These are phyloP conservation scores for Sminthurides bifidus DNA, from an alignment of 1,140 invertebrate genomes.

Conservation along the genomic window DNA sequence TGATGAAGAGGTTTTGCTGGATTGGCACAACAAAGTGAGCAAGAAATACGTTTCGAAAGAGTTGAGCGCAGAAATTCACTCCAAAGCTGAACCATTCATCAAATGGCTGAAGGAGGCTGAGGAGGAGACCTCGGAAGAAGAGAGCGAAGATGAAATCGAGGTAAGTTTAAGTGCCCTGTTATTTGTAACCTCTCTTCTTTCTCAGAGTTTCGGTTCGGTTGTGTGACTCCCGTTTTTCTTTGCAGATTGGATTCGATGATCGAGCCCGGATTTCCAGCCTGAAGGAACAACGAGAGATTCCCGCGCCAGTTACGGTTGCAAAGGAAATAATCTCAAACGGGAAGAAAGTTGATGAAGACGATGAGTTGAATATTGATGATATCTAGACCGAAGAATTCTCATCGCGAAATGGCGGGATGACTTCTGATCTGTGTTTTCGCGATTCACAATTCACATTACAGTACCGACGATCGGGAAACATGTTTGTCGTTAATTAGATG, in stretches of 20 bases:
- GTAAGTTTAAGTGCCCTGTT: constrained; percentile 27
- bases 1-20: constrained; percentile 84
- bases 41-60: constrained; percentile 91
- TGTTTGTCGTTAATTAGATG: too few species aligned
- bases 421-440: too few species aligned
- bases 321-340: constrained; percentile 38
- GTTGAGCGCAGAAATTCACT: constrained; percentile 80
- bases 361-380: constrained; percentile 79
- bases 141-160: constrained; percentile 56
- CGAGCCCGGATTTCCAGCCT: constrained; percentile 61
- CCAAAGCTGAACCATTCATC: constrained; percentile 82
- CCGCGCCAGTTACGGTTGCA: constrained; percentile 3
- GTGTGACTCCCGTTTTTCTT: constrained; percentile 5
- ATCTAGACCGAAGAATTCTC: constrained; percentile 65
- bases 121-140: constrained; percentile 61
- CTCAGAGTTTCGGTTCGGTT: not conserved
- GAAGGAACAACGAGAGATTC: constrained; percentile 45
- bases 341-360: constrained; percentile 50
- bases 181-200: not conserved
- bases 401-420: too few species aligned
- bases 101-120: constrained; percentile 96
- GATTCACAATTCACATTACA: too few species aligned
- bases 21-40: constrained; percentile 85
- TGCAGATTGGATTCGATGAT: constrained; percentile 74
- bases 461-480: too few species aligned